Evolutionary conservation across 1,140 invertebrate genomes (phyloP).

Genomic region (Panulirus ornatus): DNA sequence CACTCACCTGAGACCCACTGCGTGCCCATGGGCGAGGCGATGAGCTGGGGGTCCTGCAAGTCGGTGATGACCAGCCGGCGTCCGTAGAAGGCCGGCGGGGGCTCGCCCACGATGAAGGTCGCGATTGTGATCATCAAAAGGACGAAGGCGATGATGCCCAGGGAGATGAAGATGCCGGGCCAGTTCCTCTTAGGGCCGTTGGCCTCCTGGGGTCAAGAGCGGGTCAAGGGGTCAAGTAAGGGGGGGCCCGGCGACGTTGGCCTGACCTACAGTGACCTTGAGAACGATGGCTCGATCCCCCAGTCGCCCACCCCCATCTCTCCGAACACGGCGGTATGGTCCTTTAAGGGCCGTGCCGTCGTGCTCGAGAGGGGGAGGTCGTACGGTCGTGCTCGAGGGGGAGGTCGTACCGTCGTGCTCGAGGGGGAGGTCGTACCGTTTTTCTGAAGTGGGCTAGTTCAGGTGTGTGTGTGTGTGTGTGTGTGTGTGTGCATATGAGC

Average conservation of each 20-base stretch:
- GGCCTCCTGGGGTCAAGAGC: conserved; percentile 14
- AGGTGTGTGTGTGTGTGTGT: conserved; percentile 10
- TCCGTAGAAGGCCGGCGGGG: conserved; percentile 65
- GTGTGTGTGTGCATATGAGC: conserved; percentile 10
- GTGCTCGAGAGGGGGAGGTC: no score
- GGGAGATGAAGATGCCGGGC: conserved; percentile 70
- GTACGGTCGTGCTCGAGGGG: no score
- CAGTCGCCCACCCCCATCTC: no score
- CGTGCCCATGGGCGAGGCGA: conserved; percentile 58
- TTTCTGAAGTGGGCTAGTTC: neutral
- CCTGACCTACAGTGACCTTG: no score
- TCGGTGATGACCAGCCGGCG: conserved; percentile 65
- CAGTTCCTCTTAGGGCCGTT: conserved; percentile 69
- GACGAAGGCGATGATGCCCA: conserved; percentile 72
- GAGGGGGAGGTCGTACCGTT: neutral
- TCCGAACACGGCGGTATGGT: no score
- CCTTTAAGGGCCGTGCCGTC: no score
- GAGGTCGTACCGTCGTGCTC: no score
- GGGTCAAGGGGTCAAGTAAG: neutral
- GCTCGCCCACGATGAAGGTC: conserved; percentile 69
- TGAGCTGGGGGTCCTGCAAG: conserved; percentile 54
- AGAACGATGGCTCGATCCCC: no score
- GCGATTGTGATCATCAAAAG: conserved; percentile 69
- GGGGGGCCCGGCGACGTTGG: neutral
- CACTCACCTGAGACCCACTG: conserved; percentile 72